Evolutionary conservation across 2,797 vertebrate species (phyloP), one percentile per base, ranked within the genome.

Genomic region (Merluccius polli): DNA sequence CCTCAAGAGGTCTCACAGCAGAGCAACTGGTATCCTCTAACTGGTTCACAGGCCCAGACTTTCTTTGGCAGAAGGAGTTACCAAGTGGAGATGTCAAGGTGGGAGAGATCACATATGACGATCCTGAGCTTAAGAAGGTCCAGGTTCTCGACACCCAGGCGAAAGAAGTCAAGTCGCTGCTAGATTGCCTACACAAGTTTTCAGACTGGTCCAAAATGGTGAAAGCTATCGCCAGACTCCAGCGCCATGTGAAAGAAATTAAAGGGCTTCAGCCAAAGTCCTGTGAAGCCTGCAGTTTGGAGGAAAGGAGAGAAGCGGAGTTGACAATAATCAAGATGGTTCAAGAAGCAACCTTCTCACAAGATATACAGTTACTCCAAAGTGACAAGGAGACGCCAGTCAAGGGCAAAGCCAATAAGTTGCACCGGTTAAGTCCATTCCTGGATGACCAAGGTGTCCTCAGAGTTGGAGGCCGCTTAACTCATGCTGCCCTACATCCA

Each of bases 291-390:
- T 38, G 33, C 36, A 72, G 70, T 71, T 27, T 70, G 65, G 71
- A 77, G 65, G 72, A 81, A 71, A 81, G 72, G 65, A 59, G 70
- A n/a, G 38, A 80, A 74, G 79, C 75, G 59, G 75, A 80, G 41
- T 75, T 70, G 11, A 15, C 48, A 13, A 52, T 52, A 52, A 52
- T 52, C 48, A 52, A 13, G 12, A 15, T 52, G 48, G 48, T 52
- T 21, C 78, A 79, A 73, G 29, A 12, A 21, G 74, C 48, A 52
- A 36, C 71, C 24, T 79, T 79, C 70, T 68, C 52, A 35, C 44
- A n/a, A 72, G 78, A 75, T 69, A 72, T 70, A 44, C 63, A 72
- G 72, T 65, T n/a, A n/a, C n/a, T n/a, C n/a, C n/a, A n/a, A n/a
- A n/a, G n/a, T n/a, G n/a, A n/a, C n/a, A n/a, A n/a, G n/a, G n/a